phyloP scores from a whole-genome alignment of 2,888 invertebrate genomes.

The Nephrotoma appendiculata region DNA sequence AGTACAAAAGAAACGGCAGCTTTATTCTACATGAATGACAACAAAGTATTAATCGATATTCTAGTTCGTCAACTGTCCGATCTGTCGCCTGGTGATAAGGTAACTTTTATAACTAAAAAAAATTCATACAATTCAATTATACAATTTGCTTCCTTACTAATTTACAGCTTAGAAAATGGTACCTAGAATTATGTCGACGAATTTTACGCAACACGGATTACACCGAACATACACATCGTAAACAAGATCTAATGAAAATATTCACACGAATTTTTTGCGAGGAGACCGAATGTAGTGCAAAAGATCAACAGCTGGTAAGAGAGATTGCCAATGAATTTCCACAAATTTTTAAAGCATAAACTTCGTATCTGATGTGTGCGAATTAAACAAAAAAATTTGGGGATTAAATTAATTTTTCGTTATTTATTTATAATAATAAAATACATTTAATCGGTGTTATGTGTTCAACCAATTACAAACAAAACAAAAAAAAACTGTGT shows the following conservation, averaged over 20 bases:
- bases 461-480: neutral
- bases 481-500: neutral
- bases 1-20: conserved; percentile 62
- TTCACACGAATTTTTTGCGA: conserved; percentile 79
- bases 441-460: neutral
- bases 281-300: conserved; percentile 56
- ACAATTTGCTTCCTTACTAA: neutral
- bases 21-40: conserved; percentile 89
- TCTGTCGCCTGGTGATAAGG: conserved; percentile 73
- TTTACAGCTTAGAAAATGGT: conserved; percentile 54
- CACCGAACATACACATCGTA: conserved; percentile 61
- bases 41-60: conserved; percentile 86
- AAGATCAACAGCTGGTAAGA: conserved; percentile 62
- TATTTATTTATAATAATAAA: neutral
- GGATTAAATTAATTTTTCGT: neutral
- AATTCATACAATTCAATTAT: conserved; percentile 6
- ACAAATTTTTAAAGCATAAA: conserved; percentile 52
- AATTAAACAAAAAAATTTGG: neutral
- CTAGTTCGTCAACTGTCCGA: conserved; percentile 82
- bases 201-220: conserved; percentile 72
- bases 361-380: neutral
- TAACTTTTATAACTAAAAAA: conserved; percentile 27
- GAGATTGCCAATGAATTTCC: conserved; percentile 78
- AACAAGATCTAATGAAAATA: conserved; percentile 68
- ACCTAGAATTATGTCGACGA: conserved; percentile 64